Evolutionary conservation across 2,888 invertebrate species (phyloP).

Genomic region (Stictocephala bisonia): DNA sequence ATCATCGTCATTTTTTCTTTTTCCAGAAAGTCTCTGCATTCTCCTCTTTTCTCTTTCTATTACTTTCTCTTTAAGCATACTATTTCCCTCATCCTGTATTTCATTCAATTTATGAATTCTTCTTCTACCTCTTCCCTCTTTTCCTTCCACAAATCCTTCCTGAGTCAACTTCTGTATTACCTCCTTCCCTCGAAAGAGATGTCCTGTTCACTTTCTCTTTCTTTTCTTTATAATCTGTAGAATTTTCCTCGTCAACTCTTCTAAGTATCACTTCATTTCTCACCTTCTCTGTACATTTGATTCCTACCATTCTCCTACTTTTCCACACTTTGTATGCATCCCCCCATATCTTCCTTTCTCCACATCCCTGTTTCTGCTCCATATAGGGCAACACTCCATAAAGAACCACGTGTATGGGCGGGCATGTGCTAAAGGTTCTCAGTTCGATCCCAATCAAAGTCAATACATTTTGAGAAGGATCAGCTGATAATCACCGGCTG

Average conservation of each 20-base stretch:
- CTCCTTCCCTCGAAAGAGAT: conserved; percentile 27
- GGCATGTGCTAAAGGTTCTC: no score
- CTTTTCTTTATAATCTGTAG: not conserved
- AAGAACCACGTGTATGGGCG: no score
- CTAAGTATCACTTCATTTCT: not conserved
- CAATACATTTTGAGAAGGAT: no score
- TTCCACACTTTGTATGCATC: not conserved
- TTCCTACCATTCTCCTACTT: not conserved
- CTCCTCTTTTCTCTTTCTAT: conserved; percentile 45
- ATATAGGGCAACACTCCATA: no score
- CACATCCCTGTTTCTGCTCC: not conserved
- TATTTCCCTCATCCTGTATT: conserved; percentile 45
- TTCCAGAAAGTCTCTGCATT: conserved; percentile 50
- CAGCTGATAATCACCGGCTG: no score
- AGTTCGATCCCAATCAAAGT: no score
- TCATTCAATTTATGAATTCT: conserved; percentile 48
- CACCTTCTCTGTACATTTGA: no score
- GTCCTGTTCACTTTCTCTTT: conserved; percentile 1
- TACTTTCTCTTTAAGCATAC: conserved; percentile 29
- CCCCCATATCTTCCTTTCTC: not conserved
- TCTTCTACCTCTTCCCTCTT: conserved; percentile 17
- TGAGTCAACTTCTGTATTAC: conserved; percentile 51
- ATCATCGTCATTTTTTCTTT: no score
- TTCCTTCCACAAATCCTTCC: conserved; percentile 44
- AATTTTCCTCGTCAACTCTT: not conserved